These are phyloP conservation scores for Drosophila mauritiana DNA, from an alignment of 1,140 invertebrate species.

Conservation along the genomic window DNA sequence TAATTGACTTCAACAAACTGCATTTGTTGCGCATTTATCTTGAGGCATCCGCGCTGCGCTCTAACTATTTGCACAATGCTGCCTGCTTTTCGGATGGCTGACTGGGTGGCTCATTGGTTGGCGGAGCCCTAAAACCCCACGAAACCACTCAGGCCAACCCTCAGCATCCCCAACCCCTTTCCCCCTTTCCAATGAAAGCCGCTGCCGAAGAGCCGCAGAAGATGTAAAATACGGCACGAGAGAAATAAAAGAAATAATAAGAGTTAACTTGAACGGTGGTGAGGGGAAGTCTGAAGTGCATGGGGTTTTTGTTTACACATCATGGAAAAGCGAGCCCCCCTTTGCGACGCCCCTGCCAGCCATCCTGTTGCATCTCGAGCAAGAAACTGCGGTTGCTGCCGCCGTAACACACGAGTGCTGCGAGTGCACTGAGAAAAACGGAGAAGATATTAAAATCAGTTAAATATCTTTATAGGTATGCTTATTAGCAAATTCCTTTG, in stretches of 20 bases:
- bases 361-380: slow-evolving; percentile 33
- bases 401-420: slow-evolving; percentile 1
- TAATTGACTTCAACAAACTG: slow-evolving; percentile 80
- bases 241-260: slow-evolving; percentile 14
- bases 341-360: slow-evolving; percentile 1
- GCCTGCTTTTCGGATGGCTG: neutral
- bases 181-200: slow-evolving; percentile 4
- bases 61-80: slow-evolving; percentile 46
- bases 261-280: slow-evolving; percentile 59
- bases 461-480: too few relatives aligned
- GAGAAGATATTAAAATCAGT: too few relatives aligned
- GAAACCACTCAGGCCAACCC: slow-evolving; percentile 7
- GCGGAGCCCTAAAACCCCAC: neutral
- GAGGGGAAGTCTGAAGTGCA: slow-evolving; percentile 47
- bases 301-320: slow-evolving; percentile 72
- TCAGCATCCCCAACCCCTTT: neutral
- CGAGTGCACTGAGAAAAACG: slow-evolving; percentile 6
- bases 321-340: slow-evolving; percentile 13
- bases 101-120: neutral
- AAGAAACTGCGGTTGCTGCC: slow-evolving; percentile 38
- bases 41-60: slow-evolving; percentile 44
- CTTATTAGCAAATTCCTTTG: too few relatives aligned
- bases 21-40: slow-evolving; percentile 82
- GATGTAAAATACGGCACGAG: slow-evolving; percentile 44
- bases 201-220: slow-evolving; percentile 60